phyloP scores from a whole-genome alignment of 1,140 invertebrate species.

The Ditylenchus dipsaci region DNA sequence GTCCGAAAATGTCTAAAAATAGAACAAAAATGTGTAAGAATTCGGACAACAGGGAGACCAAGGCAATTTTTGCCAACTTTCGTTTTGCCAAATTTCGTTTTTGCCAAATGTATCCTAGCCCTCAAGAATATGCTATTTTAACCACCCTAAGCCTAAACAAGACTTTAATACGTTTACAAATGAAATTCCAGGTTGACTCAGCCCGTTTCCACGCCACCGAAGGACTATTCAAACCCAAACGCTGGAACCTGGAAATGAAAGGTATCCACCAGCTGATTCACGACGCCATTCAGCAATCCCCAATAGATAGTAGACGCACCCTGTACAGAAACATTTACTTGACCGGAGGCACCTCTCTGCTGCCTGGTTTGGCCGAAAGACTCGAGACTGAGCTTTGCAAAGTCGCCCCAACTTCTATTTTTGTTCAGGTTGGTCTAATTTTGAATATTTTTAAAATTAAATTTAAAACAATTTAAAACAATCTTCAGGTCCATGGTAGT shows the following conservation, averaged over 20 bases:
- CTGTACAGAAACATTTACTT: conserved; percentile 62
- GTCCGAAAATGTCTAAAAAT: no score
- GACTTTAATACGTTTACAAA: background rate
- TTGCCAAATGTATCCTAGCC: no score
- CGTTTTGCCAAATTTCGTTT: no score
- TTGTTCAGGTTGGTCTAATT: conserved; percentile 64
- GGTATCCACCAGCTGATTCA: conserved; percentile 65
- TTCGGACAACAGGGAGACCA: no score
- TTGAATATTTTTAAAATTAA: background rate
- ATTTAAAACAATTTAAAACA: background rate
- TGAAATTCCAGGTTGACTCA: conserved; percentile 35
- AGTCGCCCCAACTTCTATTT: conserved; percentile 64
- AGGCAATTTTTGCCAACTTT: no score
- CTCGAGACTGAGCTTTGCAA: conserved; percentile 65
- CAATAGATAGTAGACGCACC: conserved; percentile 51
- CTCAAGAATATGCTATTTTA: no score
- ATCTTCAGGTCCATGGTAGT: conserved; percentile 37
- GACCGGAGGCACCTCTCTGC: conserved; percentile 64
- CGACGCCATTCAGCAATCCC: conserved; percentile 63
- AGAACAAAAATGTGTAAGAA: no score
- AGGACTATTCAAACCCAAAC: conserved; percentile 66
- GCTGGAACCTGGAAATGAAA: conserved; percentile 66
- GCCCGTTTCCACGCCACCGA: conserved; percentile 59
- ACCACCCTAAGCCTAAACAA: conserved; percentile 1
- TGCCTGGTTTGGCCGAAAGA: conserved; percentile 66